Evolutionary conservation across 2,888 invertebrate genomes (phyloP).

Genomic region (Mylabris sibirica): DNA sequence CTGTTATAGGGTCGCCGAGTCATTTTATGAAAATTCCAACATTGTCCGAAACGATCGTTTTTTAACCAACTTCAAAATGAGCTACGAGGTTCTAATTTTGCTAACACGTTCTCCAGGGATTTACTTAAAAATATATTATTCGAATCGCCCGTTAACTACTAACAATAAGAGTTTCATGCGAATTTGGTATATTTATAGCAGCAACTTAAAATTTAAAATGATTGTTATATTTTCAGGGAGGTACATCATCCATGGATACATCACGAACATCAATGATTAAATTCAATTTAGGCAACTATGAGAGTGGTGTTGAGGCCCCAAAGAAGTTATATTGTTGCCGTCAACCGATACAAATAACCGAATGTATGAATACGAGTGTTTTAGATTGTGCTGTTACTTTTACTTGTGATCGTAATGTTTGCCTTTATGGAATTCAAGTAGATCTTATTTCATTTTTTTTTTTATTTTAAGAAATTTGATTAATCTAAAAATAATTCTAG

Average conservation of each 20-base stretch:
- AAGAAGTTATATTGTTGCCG: constrained; percentile 75
- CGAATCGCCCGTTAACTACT: too few species aligned
- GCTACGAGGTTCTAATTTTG: too few species aligned
- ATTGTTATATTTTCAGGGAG: constrained; percentile 42
- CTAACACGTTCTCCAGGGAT: too few species aligned
- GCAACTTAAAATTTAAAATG: too few species aligned
- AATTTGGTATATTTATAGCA: too few species aligned
- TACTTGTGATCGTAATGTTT: constrained; percentile 81
- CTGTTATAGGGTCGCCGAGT: too few species aligned
- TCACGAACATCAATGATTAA: constrained; percentile 56
- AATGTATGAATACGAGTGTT: constrained; percentile 77
- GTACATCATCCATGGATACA: constrained; percentile 53
- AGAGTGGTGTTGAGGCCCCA: constrained; percentile 46
- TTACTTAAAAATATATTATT: too few species aligned
- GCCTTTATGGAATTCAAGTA: constrained; percentile 76
- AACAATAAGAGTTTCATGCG: too few species aligned
- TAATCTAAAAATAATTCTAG: constrained; percentile 58
- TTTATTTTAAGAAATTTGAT: background rate
- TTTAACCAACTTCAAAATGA: too few species aligned
- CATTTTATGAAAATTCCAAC: too few species aligned
- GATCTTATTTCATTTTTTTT: constrained; percentile 16
- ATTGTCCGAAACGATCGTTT: too few species aligned
- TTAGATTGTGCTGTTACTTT: constrained; percentile 82
- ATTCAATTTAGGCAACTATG: constrained; percentile 46
- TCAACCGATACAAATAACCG: constrained; percentile 71